phyloP scores from a whole-genome alignment of 1,140 invertebrate genomes.

The Parasteatoda tepidariorum region DNA sequence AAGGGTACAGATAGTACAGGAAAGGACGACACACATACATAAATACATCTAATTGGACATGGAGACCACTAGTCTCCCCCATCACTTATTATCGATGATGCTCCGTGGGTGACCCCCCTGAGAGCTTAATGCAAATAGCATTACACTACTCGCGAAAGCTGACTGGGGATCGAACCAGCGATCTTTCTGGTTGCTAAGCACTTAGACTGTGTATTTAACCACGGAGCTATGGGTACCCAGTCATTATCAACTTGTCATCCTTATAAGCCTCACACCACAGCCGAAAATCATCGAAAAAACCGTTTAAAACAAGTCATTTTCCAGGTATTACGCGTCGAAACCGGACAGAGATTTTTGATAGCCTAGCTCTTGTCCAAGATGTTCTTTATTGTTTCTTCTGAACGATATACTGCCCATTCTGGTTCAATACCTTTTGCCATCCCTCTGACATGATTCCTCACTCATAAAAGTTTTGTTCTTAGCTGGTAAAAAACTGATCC shows the following conservation, averaged over 20 bases:
- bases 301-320: not conserved
- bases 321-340: not conserved
- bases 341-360: not conserved
- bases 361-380: not conserved
- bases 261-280: not conserved
- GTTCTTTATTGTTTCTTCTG: not conserved
- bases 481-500: too few relatives aligned
- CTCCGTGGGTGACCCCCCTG: not conserved
- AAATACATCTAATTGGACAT: not conserved
- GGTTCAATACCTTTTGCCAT: too few relatives aligned
- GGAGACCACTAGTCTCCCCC: not conserved
- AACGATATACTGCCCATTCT: too few relatives aligned
- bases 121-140: not conserved
- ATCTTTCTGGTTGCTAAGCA: not conserved
- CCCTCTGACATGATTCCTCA: too few relatives aligned
- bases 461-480: too few relatives aligned
- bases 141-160: not conserved
- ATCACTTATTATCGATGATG: not conserved
- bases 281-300: not conserved
- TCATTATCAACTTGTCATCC: not conserved
- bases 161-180: not conserved
- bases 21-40: not conserved
- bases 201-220: not conserved
- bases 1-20: not conserved
- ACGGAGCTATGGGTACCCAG: not conserved